Conservation (phyloP, 2,113 vertebrate species). For the Mastomys natalensis region DNA sequence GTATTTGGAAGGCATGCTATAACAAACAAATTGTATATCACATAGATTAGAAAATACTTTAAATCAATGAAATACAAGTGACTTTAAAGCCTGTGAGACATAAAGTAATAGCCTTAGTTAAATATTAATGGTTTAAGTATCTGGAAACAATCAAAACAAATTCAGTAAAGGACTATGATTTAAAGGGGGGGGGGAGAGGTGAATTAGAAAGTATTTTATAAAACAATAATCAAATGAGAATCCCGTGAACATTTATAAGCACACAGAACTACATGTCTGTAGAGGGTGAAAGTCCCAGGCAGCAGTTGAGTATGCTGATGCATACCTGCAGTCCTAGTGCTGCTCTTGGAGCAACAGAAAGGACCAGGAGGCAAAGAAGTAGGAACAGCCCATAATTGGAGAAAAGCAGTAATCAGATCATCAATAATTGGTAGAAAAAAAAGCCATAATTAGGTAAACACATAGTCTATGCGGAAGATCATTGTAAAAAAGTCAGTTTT, state of each 20-base stretch:
- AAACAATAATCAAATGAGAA: constrained; percentile 1
- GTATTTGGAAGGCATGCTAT: constrained; percentile 14
- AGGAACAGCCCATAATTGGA: not conserved
- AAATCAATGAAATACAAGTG: not conserved
- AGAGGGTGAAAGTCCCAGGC: constrained; percentile 33
- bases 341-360: not conserved
- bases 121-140: constrained; percentile 9
- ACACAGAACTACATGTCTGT: not conserved
- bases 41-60: not conserved
- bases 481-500: constrained; percentile 51
- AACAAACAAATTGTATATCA: not conserved
- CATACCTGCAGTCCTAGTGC: not conserved
- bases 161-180: not conserved
- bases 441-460: not conserved
- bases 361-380: not conserved
- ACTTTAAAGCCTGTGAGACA: not conserved
- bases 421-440: constrained; percentile 14
- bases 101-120: not conserved
- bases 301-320: not conserved
- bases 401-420: not conserved
- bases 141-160: constrained; percentile 45
- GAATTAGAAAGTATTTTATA: not conserved
- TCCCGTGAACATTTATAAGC: not conserved
- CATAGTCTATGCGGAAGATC: not conserved
- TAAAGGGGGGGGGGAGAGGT: constrained; percentile 10